phyloP scores from a whole-genome alignment of 2,888 invertebrate genomes.

The Allolobophora icterica region DNA sequence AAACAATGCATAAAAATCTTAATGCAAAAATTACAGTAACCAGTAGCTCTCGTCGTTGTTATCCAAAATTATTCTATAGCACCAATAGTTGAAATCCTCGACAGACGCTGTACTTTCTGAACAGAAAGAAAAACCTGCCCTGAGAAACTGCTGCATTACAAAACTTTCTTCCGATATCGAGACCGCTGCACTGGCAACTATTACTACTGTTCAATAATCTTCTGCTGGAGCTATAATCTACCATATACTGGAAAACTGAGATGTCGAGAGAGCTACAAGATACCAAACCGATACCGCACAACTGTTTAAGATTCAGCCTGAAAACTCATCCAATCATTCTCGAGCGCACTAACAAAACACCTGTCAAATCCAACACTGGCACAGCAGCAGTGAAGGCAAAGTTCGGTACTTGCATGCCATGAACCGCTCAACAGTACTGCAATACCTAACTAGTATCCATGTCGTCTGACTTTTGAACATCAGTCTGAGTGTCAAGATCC shows the following conservation, averaged over 20 bases:
- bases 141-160: neutral
- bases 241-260: neutral
- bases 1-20: neutral
- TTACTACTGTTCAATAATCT: neutral
- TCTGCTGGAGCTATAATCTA: neutral
- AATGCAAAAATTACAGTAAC: too few relatives aligned
- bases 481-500: neutral
- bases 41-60: too few relatives aligned
- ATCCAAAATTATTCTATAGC: neutral
- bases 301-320: neutral
- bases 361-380: neutral
- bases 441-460: conserved; percentile 9
- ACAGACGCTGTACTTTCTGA: neutral
- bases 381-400: neutral
- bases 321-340: neutral
- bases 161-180: neutral
- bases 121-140: neutral
- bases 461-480: neutral
- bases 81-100: neutral
- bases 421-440: neutral
- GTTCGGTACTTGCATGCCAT: too few relatives aligned
- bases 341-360: neutral
- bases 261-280: neutral
- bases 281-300: neutral
- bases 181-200: neutral